Evolutionary conservation across 1,140 invertebrate genomes (phyloP), one percentile per base, ranked within the genome.

Genomic region (Drosophila watanabei): DNA sequence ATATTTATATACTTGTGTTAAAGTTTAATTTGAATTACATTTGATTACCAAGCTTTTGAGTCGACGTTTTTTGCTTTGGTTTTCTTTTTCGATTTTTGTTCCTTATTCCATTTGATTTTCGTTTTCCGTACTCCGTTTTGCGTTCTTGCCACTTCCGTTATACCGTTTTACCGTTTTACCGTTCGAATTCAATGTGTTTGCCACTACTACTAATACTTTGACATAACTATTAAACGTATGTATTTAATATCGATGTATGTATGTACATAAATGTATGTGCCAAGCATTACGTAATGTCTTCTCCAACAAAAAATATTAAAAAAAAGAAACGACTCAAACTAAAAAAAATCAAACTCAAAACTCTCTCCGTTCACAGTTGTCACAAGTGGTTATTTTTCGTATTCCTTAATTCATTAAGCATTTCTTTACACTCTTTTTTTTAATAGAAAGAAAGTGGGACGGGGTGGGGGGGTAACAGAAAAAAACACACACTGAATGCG

Each of bases 191-290:
- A 73, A 73, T 73, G 70, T 73, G 70, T 73, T 73, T 73, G 68
- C 68, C 70, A 73, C 70, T 63, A 54, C 37, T 43, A 43, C 56
- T 71, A 71, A 73, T 73, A 41, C 45, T 73, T 60, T 73, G 70
- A 73, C 70, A 73, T 73, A 72, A 71, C 37, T 72, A 33, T 70
- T 70, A 35, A 52, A 70, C 66, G 66, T 70, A 72, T 72, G 45
- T 73, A 73, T 73, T 73, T 73, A 73, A 73, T 73, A 73, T 73
- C 54, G 59, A 73, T 73, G 70, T 76, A 70, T 80, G 63, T 75
- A 81, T 81, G 79, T 81, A 81, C 79, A 82, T 81, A 85, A 84
- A 68, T 85, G 79, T 87, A 87, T 86, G 83, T 87, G 83, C 80
- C 73, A 64, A 87, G 63, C 79, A 81, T 85, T 81, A 72, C 69